Base-by-base conservation (phyloP, 1,140 invertebrate species). In the Ericerus pela region DNA sequence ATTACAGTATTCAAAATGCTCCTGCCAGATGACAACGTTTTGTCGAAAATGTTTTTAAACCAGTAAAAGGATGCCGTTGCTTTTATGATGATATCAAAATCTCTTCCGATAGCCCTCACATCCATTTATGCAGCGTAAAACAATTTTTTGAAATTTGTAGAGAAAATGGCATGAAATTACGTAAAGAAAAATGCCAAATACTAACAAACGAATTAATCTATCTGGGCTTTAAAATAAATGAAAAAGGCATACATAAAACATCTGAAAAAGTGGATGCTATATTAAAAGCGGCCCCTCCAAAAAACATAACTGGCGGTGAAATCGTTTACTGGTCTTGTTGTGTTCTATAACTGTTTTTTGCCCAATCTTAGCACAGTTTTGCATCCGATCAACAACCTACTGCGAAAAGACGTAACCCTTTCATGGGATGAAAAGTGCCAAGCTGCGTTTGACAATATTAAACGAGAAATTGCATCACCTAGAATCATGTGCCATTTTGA, bases 301-400 rank as follows among this genome's bases (percentile, higher is more conserved):
- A 54, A 41, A 68, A 67, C 56, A 62, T 63, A 1, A 63, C 61
- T 5, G 65, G 69, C 69, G 58, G 57, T 73, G 0, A 61, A 68
- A 62, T 54, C 61, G 5, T 75, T 75, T 57, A 56, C 75, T 2
- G 71, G 72, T 3, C 63, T 75, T 59, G 63, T 69, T 4, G 67
- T 66, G 27, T 76, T 70, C 61, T 75, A 75, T 61, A 59, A 66
- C 2, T 63, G 65, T 37, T 75, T 76, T 55, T 63, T 72, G 10
- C 64, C 59, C 4, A 66, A 69, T 53, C 66, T 69, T 18, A 63
- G 69, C 1, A 56, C 55, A 6, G 56, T 67, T 22, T 59, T 67
- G 28, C 53, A 59, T 11, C 70, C 69, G 6, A 58, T 73, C 24
- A 60, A 63, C 37, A 28, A 61, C 1, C 52, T 70, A 30, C 53